phyloP scores from a whole-genome alignment of 1,140 invertebrate genomes.

The Leptopilina boulardi region DNA sequence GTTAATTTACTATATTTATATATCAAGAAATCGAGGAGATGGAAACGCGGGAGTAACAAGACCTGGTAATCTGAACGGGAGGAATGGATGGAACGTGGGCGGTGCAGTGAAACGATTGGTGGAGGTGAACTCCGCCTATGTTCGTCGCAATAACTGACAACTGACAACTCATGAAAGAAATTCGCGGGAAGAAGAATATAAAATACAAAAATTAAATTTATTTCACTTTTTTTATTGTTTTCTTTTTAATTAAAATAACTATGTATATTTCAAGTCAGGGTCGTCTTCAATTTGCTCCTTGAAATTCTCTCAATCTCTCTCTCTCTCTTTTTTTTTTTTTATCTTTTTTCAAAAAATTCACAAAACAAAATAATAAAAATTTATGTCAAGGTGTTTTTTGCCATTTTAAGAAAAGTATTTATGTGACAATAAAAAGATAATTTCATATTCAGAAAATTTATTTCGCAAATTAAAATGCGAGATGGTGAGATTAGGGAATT shows the following conservation, averaged over 20 bases:
- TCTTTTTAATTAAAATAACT: background rate
- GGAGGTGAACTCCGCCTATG: conserved; percentile 71
- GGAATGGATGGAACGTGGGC: conserved; percentile 70
- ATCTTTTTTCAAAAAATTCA: background rate
- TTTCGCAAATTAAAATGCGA: background rate
- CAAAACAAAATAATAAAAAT: background rate
- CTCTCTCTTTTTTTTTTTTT: background rate
- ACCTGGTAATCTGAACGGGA: conserved; percentile 60
- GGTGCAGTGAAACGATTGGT: conserved; percentile 71
- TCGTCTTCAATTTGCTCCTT: conserved; percentile 18
- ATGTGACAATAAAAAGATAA: background rate
- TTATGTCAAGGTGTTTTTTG: background rate
- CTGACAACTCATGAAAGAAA: conserved; percentile 46
- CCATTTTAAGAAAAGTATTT: background rate
- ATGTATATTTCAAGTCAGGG: conserved; percentile 47
- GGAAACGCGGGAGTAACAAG: conserved; percentile 50
- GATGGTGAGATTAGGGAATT: background rate
- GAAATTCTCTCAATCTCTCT: background rate
- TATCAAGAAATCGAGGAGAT: conserved; percentile 36
- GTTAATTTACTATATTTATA: too few species aligned
- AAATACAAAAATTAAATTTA: background rate
- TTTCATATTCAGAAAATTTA: background rate
- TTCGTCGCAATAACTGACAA: conserved; percentile 56
- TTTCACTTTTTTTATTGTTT: background rate
- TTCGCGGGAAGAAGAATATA: conserved; percentile 45